Conservation (phyloP, 1,140 invertebrate species). For the Diabrotica undecimpunctata region DNA sequence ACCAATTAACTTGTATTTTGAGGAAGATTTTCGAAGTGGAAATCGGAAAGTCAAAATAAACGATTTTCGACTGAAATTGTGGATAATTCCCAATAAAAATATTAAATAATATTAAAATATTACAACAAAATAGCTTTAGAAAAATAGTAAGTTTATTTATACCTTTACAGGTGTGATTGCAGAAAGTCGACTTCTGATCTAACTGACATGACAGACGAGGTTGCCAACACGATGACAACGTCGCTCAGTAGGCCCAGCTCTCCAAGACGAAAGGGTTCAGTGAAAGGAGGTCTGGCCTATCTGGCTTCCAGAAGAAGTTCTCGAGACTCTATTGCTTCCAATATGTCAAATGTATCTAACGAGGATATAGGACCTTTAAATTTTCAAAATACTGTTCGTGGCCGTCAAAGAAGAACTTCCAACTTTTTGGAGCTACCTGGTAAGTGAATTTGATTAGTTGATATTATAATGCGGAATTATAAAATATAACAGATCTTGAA, state of each 20-base stretch:
- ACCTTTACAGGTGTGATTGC: conserved; percentile 44
- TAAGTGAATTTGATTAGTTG: conserved; percentile 42
- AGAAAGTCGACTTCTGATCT: conserved; percentile 71
- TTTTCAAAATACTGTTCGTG: conserved; percentile 69
- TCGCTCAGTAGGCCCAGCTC: conserved; percentile 58
- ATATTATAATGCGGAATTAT: too few relatives aligned
- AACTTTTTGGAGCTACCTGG: conserved; percentile 85
- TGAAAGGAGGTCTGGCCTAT: conserved; percentile 67
- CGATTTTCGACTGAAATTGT: too few relatives aligned
- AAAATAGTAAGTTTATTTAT: too few relatives aligned
- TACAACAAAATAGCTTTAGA: too few relatives aligned
- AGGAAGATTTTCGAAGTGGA: too few relatives aligned
- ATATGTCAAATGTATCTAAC: conserved; percentile 65
- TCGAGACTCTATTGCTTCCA: conserved; percentile 63
- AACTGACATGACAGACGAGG: conserved; percentile 60
- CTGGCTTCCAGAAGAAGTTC: conserved; percentile 70
- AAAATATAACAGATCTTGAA: too few relatives aligned
- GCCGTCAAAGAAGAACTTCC: conserved; percentile 71
- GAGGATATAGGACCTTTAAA: conserved; percentile 76
- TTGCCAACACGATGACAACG: conserved; percentile 58
- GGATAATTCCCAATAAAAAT: too few relatives aligned
- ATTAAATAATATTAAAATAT: too few relatives aligned
- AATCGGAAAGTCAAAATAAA: too few relatives aligned
- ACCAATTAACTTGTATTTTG: too few relatives aligned
- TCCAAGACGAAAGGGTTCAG: conserved; percentile 56